Evolutionary conservation across 2,888 invertebrate species (phyloP), one percentile per base, ranked within the genome.

Genomic region (Latrodectus hesperus): DNA sequence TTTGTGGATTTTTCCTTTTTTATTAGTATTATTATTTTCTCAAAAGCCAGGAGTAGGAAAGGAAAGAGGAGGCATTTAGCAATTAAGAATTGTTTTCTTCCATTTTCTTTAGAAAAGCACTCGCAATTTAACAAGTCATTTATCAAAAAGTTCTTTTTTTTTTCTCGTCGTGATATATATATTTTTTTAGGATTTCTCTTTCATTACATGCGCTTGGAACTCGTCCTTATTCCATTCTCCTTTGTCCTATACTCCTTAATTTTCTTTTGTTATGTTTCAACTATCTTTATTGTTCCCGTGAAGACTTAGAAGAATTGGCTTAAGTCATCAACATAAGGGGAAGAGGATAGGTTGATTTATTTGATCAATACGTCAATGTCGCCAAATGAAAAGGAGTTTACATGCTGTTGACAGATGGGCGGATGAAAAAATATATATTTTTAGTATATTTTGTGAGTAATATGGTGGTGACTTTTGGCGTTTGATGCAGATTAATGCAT

Each of bases 101-200:
- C 49, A 64, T 67, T 80, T 80, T 64, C 64, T 64, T 76, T 80
- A 55, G 72, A 71, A 64, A 72, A 72, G 72, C 72, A 49, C 51
- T 80, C 53, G 49, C 80, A 80, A 72, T 80, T 80, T 80, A 72
- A 72, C 72, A 72, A 51, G 64, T 64, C 72, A 80, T 80, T 72
- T 80, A 80, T 80, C 80, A 80, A 72, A 73, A 65, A 70, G 38
- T 26, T 1, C 70, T 17, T 22, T 22, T 70, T 38, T 38, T 26
- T 10, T 70, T 70, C 38, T 70, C 38, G 38, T 38, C 38, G 4
- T 38, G 38, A 38, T 38, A 38, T 38, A 38, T 38, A 38, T 38
- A 38, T 38, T 1, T 38, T 38, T 38, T 38, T 38, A 38, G 6
- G 9, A 70, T 38, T 51, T 17, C 52, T 68, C 53, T 78, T 70